phyloP scores from a whole-genome alignment of 2,113 vertebrate genomes.

The Triplophysa dalaica region DNA sequence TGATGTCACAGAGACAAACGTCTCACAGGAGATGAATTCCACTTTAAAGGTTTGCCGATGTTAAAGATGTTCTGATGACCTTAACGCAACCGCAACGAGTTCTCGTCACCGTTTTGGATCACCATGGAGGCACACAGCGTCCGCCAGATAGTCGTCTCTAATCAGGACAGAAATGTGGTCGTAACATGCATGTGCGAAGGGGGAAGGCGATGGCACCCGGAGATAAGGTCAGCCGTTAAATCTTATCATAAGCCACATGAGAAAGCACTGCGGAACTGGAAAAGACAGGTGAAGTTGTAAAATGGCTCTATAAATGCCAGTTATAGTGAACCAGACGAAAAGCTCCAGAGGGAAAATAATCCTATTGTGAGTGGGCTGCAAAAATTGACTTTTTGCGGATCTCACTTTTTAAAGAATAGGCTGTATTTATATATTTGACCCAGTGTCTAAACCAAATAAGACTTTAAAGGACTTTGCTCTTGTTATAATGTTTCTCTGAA shows the following conservation, averaged over 20 bases:
- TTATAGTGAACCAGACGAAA: slow-evolving; percentile 53
- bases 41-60: slow-evolving; percentile 23
- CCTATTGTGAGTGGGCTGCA: not conserved
- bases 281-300: slow-evolving; percentile 54
- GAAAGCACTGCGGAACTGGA: slow-evolving; percentile 51
- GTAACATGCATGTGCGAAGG: slow-evolving; percentile 50
- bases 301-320: slow-evolving; percentile 58
- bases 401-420: not conserved
- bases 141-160: slow-evolving; percentile 69
- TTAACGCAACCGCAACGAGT: not conserved
- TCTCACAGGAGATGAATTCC: not conserved
- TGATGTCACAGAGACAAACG: slow-evolving; percentile 4
- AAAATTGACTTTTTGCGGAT: not conserved
- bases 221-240: slow-evolving; percentile 72
- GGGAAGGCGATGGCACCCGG: slow-evolving; percentile 45
- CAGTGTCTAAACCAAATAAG: not conserved
- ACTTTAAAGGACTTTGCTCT: not conserved
- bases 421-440: not conserved
- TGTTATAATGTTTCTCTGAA: not conserved
- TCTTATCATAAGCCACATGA: slow-evolving; percentile 69
- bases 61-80: slow-evolving; percentile 31
- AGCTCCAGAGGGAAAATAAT: not conserved
- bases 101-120: not conserved
- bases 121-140: slow-evolving; percentile 54
- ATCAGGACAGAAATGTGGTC: slow-evolving; percentile 63